A percentile compares a stretch with the other conserved stretches of the same genome.
phyloP scores from a whole-genome alignment of 2,888 invertebrate species.

The Microchrysa polita region DNA sequence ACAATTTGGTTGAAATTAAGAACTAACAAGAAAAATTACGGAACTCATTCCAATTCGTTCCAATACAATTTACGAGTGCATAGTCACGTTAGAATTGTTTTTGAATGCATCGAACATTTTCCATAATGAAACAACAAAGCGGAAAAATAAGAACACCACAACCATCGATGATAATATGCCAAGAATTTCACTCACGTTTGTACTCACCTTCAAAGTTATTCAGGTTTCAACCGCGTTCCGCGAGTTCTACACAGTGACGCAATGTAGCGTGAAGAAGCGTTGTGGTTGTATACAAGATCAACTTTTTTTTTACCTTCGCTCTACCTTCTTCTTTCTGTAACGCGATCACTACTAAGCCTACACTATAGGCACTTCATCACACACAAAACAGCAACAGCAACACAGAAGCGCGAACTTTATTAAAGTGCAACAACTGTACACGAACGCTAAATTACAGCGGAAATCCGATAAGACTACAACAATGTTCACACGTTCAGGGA shows the following conservation, averaged over 20 bases:
- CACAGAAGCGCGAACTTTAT: not conserved
- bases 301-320: slow-evolving; percentile 15
- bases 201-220: slow-evolving; percentile 37
- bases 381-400: not conserved
- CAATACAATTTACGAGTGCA: no score
- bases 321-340: slow-evolving; percentile 21
- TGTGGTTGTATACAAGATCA: slow-evolving; percentile 28
- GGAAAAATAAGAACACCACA: not conserved
- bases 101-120: no score
- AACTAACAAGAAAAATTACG: no score
- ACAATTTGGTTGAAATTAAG: no score
- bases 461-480: slow-evolving; percentile 22
- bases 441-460: slow-evolving; percentile 1
- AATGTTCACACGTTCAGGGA: slow-evolving; percentile 2
- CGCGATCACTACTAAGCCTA: slow-evolving; percentile 22
- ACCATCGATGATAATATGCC: slow-evolving; percentile 21
- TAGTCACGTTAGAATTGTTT: no score
- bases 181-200: slow-evolving; percentile 18
- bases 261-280: slow-evolving; percentile 11
- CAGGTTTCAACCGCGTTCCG: slow-evolving; percentile 22
- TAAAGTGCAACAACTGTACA: not conserved
- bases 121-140: no score
- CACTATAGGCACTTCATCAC: not conserved
- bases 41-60: no score
- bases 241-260: slow-evolving; percentile 14